Base-by-base conservation (phyloP, 1,140 invertebrate genomes). In the Muscidifurax raptorellus region DNA sequence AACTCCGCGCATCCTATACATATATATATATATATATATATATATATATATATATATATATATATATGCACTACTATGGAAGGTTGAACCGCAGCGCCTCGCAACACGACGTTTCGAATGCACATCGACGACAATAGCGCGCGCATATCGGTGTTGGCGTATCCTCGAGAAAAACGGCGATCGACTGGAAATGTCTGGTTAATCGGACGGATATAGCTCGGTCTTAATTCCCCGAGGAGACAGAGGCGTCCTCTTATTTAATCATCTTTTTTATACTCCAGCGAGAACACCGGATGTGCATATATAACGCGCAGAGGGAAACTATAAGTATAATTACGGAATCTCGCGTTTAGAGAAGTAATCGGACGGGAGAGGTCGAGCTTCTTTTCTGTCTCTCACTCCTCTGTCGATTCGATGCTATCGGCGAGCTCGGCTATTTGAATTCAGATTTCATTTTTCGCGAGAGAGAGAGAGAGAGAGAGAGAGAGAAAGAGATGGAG, bases 141-240 rank as follows among this genome's bases (percentile, higher is more conserved):
- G 4, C 18, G 15, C 22, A 59, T 22, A 0, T 59, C 15, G 47
- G 36, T 10, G 7, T 6, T 22, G 15, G 76, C 18, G 52, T 59
- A 32, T 30, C 30, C 22, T 10, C 15, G 28, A 78, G 52, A 64
- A 78, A 22, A 78, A n/a, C n/a, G 13, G 80, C 25, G 69, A 76
- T 80, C 71, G 71, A 13, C 36, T 84, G 79, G 86, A 88, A 89
- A 90, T 89, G 88, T 90, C 85, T 86, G 85, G 87, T 89, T 88
- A 90, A 90, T 89, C 88, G 86, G 76, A 76, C 36, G 80, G 74
- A 80, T 82, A 80, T 82, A 80, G 83, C 80, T 85, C 52, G 75
- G 72, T 82, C 83, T 86, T 85, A 85, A 87, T 87, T 87, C 64
- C 44, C 78, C 25, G 27, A 44, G 44, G 25, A 72, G 22, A n/a